Conservation (phyloP, 1,140 invertebrate species). For the Druon quercuslanigerum region DNA sequence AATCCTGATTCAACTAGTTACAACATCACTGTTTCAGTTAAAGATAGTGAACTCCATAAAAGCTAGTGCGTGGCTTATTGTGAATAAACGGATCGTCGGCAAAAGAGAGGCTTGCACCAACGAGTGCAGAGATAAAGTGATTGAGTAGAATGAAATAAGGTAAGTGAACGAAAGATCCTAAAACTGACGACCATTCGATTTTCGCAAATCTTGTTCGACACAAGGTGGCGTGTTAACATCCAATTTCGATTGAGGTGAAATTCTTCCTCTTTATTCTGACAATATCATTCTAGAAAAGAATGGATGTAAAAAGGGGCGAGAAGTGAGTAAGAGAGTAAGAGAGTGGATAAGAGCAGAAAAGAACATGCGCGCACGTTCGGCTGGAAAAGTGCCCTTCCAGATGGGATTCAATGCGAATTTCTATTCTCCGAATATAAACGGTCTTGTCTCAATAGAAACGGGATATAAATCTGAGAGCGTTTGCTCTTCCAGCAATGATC, state of each 20-base stretch:
- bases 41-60: too few species aligned
- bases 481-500: slow-evolving; percentile 63
- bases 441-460: slow-evolving; percentile 60
- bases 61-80: too few species aligned
- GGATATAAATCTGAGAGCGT: slow-evolving; percentile 67
- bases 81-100: too few species aligned
- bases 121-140: not conserved
- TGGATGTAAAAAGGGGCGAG: slow-evolving; percentile 7
- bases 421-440: slow-evolving; percentile 67
- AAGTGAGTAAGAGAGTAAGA: slow-evolving; percentile 27
- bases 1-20: too few species aligned
- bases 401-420: slow-evolving; percentile 56
- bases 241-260: slow-evolving; percentile 48
- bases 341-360: slow-evolving; percentile 1
- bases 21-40: too few species aligned
- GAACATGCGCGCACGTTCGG: slow-evolving; percentile 26
- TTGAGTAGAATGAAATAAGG: not conserved
- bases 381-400: slow-evolving; percentile 51
- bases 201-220: slow-evolving; percentile 32
- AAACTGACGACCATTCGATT: slow-evolving; percentile 12
- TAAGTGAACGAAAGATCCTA: not conserved
- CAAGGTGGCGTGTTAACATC: slow-evolving; percentile 58
- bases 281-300: slow-evolving; percentile 35
- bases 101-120: not conserved
- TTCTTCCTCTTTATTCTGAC: slow-evolving; percentile 33